Base-by-base conservation (phyloP, 2,888 invertebrate genomes). In the Hanleya hanleyi region DNA sequence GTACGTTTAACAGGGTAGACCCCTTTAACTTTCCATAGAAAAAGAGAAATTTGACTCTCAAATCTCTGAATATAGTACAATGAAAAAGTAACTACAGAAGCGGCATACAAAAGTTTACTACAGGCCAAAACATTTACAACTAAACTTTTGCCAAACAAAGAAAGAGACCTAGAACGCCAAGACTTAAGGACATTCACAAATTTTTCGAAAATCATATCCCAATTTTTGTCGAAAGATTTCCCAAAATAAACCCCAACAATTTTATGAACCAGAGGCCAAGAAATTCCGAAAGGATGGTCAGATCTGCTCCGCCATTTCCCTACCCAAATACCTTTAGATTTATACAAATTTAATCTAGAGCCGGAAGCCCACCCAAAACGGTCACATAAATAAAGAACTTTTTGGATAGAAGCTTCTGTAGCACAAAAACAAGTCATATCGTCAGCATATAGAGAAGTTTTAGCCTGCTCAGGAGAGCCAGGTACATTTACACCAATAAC, bases 401-500 rank as follows among this genome's bases (percentile, higher is more conserved):
- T 35, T 1, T n/a, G 4, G 2, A 64, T 9, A 36, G 18, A 18
- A 2, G 1, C 64, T 7, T 64, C 64, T 2, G 4, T 37, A 1
- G 64, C 2, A 9, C 64, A 64, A 37, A 64, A 37, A n/a, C 36
- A 35, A n/a, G 62, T 70, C 3, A 33, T 41, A 26, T 70, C 70
- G 29, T 70, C 70, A 5, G 70, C 70, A 65, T 47, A 70, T 47
- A 32, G 2, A 22, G 36, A 37, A 1, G 49, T 4, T 47, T 65
- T 70, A 22, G 65, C 61, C 7, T 33, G 5, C 12, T 65, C 65
- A 4, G 4, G 5, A 3, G 12, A 15, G 29, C 62, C 70, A 1
- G 70, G 70, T 2, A 70, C 9, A 32, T 38, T 36, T 18, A 70
- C 12, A 22, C 72, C 72, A 15, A 35, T 37, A 33, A 69, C 49